These are phyloP conservation scores for Balearica regulorum DNA, from an alignment of 2,797 vertebrate genomes.

Conservation along the genomic window DNA sequence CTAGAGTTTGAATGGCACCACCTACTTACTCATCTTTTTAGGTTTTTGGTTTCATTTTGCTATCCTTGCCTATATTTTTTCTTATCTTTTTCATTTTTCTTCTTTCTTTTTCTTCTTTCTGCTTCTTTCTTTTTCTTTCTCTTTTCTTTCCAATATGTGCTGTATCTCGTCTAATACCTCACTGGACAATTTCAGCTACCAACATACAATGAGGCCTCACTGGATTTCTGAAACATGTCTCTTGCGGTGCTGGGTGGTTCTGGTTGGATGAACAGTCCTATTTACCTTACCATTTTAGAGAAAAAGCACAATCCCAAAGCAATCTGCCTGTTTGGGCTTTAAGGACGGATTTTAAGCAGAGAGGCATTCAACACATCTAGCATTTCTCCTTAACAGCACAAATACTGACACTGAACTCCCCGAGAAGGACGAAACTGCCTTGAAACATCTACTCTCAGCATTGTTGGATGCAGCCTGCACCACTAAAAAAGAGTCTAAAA, in stretches of 20 bases:
- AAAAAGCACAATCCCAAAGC: neutral
- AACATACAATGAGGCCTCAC: neutral
- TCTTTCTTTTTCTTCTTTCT: no score
- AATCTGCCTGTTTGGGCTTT: neutral
- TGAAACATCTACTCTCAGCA: neutral
- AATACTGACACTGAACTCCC: neutral
- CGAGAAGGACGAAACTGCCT: neutral
- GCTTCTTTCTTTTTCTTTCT: no score
- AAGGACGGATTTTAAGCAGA: neutral
- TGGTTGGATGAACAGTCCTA: neutral
- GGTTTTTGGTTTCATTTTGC: neutral
- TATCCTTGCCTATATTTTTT: neutral
- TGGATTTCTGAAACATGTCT: neutral
- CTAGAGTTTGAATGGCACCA: neutral
- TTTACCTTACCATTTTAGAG: neutral
- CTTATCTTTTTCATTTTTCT: no score
- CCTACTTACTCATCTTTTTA: neutral
- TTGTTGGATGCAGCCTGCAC: neutral
- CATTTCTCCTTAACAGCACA: neutral
- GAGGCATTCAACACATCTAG: neutral
- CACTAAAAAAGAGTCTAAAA: neutral
- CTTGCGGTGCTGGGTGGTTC: neutral
- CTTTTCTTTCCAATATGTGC: neutral
- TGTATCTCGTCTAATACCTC: neutral
- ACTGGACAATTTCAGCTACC: neutral